Evolutionary conservation across 2,888 invertebrate genomes (phyloP).

Genomic region (Ligdia adustata): DNA sequence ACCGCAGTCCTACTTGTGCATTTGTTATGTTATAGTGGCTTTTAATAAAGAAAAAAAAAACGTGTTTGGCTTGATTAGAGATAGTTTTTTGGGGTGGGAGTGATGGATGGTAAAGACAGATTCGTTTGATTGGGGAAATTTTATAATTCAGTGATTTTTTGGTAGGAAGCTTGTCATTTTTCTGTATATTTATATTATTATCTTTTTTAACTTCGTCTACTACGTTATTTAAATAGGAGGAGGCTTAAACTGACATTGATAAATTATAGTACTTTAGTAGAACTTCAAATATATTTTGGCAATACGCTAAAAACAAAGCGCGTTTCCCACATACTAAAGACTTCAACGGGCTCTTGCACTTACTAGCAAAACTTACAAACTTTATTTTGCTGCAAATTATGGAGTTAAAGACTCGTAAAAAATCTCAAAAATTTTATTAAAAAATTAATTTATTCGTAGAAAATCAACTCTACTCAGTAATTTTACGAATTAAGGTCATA

Average conservation of each 20-base stretch:
- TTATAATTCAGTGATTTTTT: not conserved
- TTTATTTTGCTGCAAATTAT: too few relatives aligned
- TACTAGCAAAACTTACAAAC: too few relatives aligned
- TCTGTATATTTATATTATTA: too few relatives aligned
- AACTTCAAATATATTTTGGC: too few relatives aligned
- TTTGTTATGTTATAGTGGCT: conserved; percentile 47
- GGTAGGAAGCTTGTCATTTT: too few relatives aligned
- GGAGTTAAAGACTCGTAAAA: too few relatives aligned
- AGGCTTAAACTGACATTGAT: not conserved
- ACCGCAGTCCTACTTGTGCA: conserved; percentile 58
- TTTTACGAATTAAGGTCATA: too few relatives aligned
- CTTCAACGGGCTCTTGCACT: conserved; percentile 27
- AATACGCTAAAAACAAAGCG: not conserved
- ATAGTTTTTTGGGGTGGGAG: conserved; percentile 13
- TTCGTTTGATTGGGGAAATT: conserved; percentile 3
- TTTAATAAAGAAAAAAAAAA: conserved; percentile 29
- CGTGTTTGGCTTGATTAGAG: conserved; percentile 23
- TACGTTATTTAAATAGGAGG: not conserved
- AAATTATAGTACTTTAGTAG: not conserved
- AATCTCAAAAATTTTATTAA: too few relatives aligned
- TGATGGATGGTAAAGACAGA: conserved; percentile 9
- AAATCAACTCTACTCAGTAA: too few relatives aligned
- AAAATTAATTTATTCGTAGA: too few relatives aligned
- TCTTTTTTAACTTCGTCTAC: too few relatives aligned
- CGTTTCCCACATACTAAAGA: conserved; percentile 23